Conservation (phyloP, 2,888 invertebrate genomes). For the Drosophila bunnanda region DNA sequence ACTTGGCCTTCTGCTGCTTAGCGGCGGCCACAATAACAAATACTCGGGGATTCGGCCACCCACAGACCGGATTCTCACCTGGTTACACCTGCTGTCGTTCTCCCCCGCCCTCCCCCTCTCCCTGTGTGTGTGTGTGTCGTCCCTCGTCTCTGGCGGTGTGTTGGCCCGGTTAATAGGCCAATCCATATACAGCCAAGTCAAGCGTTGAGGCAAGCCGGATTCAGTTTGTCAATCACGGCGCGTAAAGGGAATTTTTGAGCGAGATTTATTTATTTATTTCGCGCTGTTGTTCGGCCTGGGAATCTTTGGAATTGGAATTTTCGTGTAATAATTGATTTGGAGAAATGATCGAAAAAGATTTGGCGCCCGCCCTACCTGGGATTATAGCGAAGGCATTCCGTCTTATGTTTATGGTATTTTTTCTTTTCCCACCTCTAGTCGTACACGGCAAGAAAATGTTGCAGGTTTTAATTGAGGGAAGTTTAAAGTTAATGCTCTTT, state of each 20-base stretch:
- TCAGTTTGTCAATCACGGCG: conserved; percentile 38
- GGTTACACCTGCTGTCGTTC: conserved; percentile 3
- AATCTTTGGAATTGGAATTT: conserved; percentile 32
- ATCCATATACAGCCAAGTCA: conserved; percentile 40
- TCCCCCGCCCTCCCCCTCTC: neutral
- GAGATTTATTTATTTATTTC: conserved; percentile 20
- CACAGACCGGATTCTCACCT: conserved; percentile 7
- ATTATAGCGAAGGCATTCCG: conserved; percentile 5
- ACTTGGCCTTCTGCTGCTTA: conserved; percentile 35
- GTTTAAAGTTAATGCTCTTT: no score
- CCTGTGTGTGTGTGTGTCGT: neutral
- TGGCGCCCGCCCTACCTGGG: neutral
- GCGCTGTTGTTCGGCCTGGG: neutral
- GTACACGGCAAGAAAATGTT: neutral
- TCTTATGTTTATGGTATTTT: conserved; percentile 9
- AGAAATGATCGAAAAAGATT: conserved; percentile 24
- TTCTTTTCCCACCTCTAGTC: neutral
- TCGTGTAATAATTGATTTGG: conserved; percentile 37
- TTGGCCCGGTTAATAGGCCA: conserved; percentile 25
- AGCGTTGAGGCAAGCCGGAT: conserved; percentile 16
- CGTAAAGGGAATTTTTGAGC: conserved; percentile 25
- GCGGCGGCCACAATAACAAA: conserved; percentile 26
- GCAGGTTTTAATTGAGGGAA: neutral
- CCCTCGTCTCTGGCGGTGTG: conserved; percentile 12
- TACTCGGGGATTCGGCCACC: neutral